A percentile compares a stretch with the other conserved stretches of the same genome.
phyloP scores from a whole-genome alignment of 1,140 invertebrate species.

The Pseudomyrmex cubaensis region DNA sequence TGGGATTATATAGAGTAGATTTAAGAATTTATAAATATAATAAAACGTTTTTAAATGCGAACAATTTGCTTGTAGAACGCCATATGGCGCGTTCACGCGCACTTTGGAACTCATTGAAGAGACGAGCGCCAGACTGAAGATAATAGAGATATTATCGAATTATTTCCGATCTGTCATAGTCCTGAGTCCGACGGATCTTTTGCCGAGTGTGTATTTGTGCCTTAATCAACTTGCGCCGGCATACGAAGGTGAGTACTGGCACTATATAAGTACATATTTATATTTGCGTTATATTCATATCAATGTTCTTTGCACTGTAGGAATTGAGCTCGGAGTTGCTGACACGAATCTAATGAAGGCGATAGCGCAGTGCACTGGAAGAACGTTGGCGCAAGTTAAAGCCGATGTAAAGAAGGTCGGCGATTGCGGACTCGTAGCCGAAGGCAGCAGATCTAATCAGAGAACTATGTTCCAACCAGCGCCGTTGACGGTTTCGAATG shows the following conservation, averaged over 20 bases:
- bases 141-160: slow-evolving; percentile 97
- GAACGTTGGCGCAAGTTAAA: slow-evolving; percentile 94
- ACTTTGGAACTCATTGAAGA: slow-evolving; percentile 97
- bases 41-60: not conserved
- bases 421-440: slow-evolving; percentile 97
- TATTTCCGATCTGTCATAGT: slow-evolving; percentile 97
- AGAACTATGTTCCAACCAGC: slow-evolving; percentile 94
- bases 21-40: slow-evolving; percentile 26
- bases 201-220: slow-evolving; percentile 97
- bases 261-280: slow-evolving; percentile 28
- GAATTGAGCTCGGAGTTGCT: slow-evolving; percentile 95
- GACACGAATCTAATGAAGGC: slow-evolving; percentile 98
- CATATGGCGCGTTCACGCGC: slow-evolving; percentile 95
- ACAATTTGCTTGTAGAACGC: slow-evolving; percentile 88
- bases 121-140: slow-evolving; percentile 95
- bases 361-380: slow-evolving; percentile 96
- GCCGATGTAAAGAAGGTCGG: slow-evolving; percentile 91
- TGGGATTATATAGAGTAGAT: not conserved
- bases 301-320: slow-evolving; percentile 61
- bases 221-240: slow-evolving; percentile 98
- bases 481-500: slow-evolving; percentile 88
- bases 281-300: not conserved
- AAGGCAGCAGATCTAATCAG: slow-evolving; percentile 95
- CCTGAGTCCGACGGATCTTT: slow-evolving; percentile 94
- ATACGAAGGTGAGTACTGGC: slow-evolving; percentile 90